Conservation (phyloP, 2,113 vertebrate species). For the Odontophorus gujanensis region DNA sequence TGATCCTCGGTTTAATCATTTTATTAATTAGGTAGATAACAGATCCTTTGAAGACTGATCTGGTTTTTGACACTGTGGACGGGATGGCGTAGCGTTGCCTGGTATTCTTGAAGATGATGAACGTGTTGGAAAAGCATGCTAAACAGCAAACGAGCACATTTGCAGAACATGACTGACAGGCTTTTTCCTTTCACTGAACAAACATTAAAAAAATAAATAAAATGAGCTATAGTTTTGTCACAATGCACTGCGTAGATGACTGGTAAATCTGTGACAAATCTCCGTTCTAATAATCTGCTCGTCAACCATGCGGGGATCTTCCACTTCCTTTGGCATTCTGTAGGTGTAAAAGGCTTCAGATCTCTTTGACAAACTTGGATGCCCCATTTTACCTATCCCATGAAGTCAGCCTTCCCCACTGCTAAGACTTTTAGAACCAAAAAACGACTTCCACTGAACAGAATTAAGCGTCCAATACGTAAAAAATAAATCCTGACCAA, state of each 20-base stretch:
- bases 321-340: neutral
- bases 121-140: neutral
- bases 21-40: neutral
- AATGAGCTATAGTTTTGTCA: neutral
- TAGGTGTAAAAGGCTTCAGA: neutral
- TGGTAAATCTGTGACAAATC: neutral
- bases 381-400: neutral
- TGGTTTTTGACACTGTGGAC: neutral
- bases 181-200: neutral
- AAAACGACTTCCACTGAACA: neutral
- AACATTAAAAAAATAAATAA: neutral
- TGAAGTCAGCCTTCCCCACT: neutral
- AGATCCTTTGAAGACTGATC: neutral
- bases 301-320: neutral
- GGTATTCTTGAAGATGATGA: neutral
- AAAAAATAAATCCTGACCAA: slow-evolving; percentile 13
- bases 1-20: neutral
- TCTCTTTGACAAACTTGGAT: neutral
- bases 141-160: neutral
- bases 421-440: neutral
- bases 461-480: slow-evolving; percentile 23
- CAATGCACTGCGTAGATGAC: neutral
- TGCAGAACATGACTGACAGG: neutral
- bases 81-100: neutral
- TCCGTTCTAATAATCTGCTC: neutral